Evolutionary conservation across 2,113 vertebrate species (phyloP).

Genomic region (Eira barbara): DNA sequence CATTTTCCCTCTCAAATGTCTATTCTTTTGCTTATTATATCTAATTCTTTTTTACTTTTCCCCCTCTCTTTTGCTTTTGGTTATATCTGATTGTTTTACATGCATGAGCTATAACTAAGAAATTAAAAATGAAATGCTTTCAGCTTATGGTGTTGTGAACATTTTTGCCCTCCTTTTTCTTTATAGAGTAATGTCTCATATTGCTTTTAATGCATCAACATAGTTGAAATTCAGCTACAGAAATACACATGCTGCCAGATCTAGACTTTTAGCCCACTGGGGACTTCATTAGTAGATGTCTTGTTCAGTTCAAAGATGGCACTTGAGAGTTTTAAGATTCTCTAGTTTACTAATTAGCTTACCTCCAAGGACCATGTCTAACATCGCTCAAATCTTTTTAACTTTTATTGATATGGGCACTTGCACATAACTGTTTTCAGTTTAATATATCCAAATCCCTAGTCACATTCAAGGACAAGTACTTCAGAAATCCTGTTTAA

Average conservation of each 20-base stretch:
- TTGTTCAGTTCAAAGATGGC: slow-evolving; percentile 85
- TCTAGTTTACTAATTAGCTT: slow-evolving; percentile 86
- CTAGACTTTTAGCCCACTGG: slow-evolving; percentile 73
- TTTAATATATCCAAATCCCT: slow-evolving; percentile 69
- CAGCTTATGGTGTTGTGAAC: background rate
- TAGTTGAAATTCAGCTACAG: slow-evolving; percentile 79
- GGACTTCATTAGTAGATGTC: slow-evolving; percentile 86
- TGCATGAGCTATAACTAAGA: slow-evolving; percentile 41
- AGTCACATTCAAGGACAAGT: slow-evolving; percentile 75
- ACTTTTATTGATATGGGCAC: slow-evolving; percentile 82
- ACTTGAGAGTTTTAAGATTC: slow-evolving; percentile 84
- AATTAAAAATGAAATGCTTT: slow-evolving; percentile 33
- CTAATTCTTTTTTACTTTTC: background rate
- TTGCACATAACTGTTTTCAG: slow-evolving; percentile 69
- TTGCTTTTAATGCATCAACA: slow-evolving; percentile 52
- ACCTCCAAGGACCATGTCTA: slow-evolving; percentile 81
- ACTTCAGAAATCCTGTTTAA: slow-evolving; percentile 40
- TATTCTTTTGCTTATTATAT: background rate
- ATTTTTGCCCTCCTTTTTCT: slow-evolving; percentile 3
- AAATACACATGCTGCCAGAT: slow-evolving; percentile 66
- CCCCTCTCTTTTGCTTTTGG: background rate
- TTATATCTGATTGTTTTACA: slow-evolving; percentile 25
- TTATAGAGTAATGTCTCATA: slow-evolving; percentile 38
- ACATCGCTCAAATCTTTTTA: slow-evolving; percentile 82
- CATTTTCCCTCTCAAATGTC: background rate